phyloP scores from a whole-genome alignment of 2,113 vertebrate species.

The Oreochromis niloticus region DNA sequence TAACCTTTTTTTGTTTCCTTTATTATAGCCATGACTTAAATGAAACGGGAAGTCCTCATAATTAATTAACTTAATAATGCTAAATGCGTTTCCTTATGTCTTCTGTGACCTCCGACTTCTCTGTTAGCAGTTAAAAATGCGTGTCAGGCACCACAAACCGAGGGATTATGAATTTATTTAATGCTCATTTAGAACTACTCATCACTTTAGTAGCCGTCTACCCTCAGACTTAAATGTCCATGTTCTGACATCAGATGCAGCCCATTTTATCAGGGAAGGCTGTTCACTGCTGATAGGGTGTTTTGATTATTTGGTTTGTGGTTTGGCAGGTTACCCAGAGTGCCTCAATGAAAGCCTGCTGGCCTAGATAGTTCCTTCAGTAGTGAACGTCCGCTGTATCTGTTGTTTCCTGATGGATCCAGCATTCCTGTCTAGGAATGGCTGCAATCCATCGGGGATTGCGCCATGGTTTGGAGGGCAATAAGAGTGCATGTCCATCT shows the following conservation, averaged over 20 bases:
- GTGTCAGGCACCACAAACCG: neutral
- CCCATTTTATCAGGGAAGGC: neutral
- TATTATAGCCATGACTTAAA: neutral
- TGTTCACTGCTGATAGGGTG: neutral
- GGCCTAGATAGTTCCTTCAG: neutral
- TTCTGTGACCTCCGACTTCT: neutral
- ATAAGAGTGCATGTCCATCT: conserved; percentile 20
- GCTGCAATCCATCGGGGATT: conserved; percentile 5
- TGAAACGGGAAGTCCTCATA: neutral
- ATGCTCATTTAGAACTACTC: neutral
- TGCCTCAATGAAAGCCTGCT: neutral
- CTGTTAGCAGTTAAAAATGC: neutral
- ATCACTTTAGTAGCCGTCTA: neutral
- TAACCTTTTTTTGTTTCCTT: neutral
- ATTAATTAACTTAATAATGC: neutral
- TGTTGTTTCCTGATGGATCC: conserved; percentile 2
- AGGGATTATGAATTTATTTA: neutral
- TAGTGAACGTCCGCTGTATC: neutral
- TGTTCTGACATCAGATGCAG: neutral
- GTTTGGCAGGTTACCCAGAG: neutral
- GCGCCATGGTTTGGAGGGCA: conserved; percentile 19
- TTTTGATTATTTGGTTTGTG: neutral
- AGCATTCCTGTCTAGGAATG: conserved; percentile 16
- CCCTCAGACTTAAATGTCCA: neutral
- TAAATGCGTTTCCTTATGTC: neutral